Evolutionary conservation across 2,888 invertebrate genomes (phyloP).

Genomic region (Thymelicus acteon): DNA sequence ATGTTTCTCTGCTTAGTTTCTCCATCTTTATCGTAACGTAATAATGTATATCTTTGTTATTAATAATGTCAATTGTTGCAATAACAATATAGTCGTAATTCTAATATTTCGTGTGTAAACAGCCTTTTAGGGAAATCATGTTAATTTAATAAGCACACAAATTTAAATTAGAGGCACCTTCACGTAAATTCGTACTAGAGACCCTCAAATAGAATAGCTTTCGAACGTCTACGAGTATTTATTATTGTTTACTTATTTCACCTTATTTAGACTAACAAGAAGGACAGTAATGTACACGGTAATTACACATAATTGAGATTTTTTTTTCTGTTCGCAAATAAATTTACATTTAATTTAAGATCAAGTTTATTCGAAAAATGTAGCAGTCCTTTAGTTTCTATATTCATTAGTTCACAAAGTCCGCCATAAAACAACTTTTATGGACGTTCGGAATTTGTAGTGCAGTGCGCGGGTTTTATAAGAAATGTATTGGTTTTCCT

Average conservation of each 20-base stretch:
- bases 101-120: too few species aligned
- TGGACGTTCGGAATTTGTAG: constrained; percentile 22
- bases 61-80: too few species aligned
- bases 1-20: too few species aligned
- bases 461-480: constrained; percentile 19
- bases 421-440: constrained; percentile 31
- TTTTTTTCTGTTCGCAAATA: constrained; percentile 49
- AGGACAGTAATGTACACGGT: constrained; percentile 50
- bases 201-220: too few species aligned
- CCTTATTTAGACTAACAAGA: constrained; percentile 34
- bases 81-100: too few species aligned
- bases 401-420: constrained; percentile 25
- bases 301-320: constrained; percentile 56
- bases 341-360: constrained; percentile 35
- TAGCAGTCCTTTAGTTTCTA: constrained; percentile 36
- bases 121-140: too few species aligned
- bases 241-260: background rate
- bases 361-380: constrained; percentile 31
- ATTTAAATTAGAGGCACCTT: too few species aligned
- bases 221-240: too few species aligned
- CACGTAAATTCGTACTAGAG: too few species aligned
- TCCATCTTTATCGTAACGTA: too few species aligned
- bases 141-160: too few species aligned
- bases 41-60: too few species aligned
- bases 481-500: constrained; percentile 35